Base-by-base conservation (phyloP, 1,140 invertebrate species). In the Calosoma granatense region DNA sequence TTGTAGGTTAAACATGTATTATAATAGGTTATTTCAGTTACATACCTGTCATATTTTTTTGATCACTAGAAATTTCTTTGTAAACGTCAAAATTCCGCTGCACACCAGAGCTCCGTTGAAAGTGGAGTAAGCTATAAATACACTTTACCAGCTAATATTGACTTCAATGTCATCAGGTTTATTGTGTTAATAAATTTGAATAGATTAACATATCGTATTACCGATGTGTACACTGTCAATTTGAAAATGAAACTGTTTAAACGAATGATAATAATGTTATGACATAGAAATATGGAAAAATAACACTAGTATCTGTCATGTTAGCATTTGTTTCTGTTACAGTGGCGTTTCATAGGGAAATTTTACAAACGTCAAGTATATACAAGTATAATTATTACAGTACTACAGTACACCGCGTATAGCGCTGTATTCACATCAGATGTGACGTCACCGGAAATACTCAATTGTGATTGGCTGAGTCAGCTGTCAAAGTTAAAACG, bases 161-260 rank as follows among this genome's bases (percentile, higher is more conserved):
- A 11, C 3, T 47, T 47, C 41, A 47, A 47, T 47, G 41, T 17
- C 41, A 47, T 47, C 41, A 47, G 17, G 41, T 47, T 47, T 47
- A 47, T 47, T 47, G 41, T 47, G 15, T 47, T 47, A 47, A 47
- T 47, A 47, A 47, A 47, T 47, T 47, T 47, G 41, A 47, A 47
- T 47, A 47, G 3, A 47, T 47, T 47, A 47, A 47, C 9, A 12
- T 12, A 3, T 47, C 4, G 9, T 11, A 12, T 12, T 9, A 36
- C n/a, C 6, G 6, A n/a, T 36, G n/a, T 36, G 26, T 36, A 36
- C 26, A 36, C 26, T 36, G 6, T 9, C 26, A 36, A 36, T 36
- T 36, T 36, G n/a, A 36, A 36, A 36, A 6, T 9, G n/a, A n/a
- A n/a, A n/a, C n/a, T n/a, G n/a, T n/a, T n/a, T n/a, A n/a, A n/a